Conservation (phyloP, 2,113 vertebrate species). For the Lathamus discolor region DNA sequence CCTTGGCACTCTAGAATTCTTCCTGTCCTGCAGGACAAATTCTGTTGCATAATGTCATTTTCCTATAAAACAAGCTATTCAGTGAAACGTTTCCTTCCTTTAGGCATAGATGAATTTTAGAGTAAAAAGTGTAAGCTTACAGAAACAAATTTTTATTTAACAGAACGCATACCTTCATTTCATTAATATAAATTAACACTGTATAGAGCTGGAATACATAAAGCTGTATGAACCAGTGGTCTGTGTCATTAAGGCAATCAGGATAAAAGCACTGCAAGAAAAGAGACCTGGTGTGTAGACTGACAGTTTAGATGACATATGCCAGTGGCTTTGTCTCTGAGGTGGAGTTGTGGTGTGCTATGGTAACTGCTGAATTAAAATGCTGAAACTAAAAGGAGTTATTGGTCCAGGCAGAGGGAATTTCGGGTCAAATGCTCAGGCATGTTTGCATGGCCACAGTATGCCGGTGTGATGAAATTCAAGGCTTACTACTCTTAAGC, state of each 20-base stretch:
- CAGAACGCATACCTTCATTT: background rate
- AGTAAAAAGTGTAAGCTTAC: background rate
- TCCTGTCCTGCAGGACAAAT: background rate
- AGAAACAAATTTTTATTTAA: background rate
- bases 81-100: background rate
- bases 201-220: background rate
- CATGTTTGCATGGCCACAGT: background rate
- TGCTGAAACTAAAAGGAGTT: background rate
- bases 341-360: background rate
- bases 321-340: background rate
- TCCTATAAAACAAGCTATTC: background rate
- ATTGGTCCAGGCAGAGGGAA: background rate
- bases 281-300: background rate
- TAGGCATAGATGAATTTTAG: background rate
- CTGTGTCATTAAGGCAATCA: conserved; percentile 15
- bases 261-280: background rate
- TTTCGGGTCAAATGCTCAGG: background rate
- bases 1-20: background rate
- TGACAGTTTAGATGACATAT: background rate
- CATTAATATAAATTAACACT: conserved; percentile 30
- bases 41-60: background rate
- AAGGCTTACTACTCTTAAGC: background rate
- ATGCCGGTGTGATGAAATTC: background rate
- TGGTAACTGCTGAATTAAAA: background rate
- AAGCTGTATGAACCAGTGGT: background rate